Base-by-base conservation (phyloP, 1,140 invertebrate species). In the Oncopeltus fasciatus region DNA sequence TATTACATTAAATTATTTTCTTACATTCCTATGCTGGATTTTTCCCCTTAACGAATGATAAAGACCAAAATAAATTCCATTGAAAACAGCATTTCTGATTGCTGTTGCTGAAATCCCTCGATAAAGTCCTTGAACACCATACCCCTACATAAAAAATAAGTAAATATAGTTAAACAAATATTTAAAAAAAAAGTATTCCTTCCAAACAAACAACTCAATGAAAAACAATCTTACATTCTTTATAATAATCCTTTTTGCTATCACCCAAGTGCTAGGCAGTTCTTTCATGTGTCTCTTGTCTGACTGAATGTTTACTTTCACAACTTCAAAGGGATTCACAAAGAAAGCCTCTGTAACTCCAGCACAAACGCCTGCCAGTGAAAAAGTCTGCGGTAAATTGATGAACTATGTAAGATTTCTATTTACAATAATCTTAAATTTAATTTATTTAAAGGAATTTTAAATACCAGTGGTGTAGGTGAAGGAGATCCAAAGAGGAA, bases 301-400 rank as follows among this genome's bases (percentile, higher is more conserved):
- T 8, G 87, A 82, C 73, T 88, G 86, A 44, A 89, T 75, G 21
- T 85, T 82, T 1, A 96, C 90, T 80, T 96, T 95, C 1, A 95
- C 89, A 38, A 94, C 89, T 80, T 95, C 92, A 76, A 95, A 95
- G 0, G 92, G 92, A 77, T 94, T 95, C 0, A 95, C 88, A 56
- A 95, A 76, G 64, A 95, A 80, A 16, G 85, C 90, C 76, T 95
- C 93, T 29, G 91, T 90, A 1, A 91, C 75, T 58, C 92, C 93
- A 44, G 90, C 86, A 51, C 82, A 84, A 2, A 94, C 74, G 59
- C 92, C 93, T 67, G 92, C 87, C 66, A 92, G 72, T 12, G 89
- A 83, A 75, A 89, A 90, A 58, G 88, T 88, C 88, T 93, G 24
- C 21, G 33, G 18, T n/a, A 57, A 57, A 33, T 57, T 31, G 1